A percentile compares a stretch with the other conserved stretches of the same genome.
Evolutionary conservation across 1,140 invertebrate genomes (phyloP).

Genomic region (Frieseomelitta varia): DNA sequence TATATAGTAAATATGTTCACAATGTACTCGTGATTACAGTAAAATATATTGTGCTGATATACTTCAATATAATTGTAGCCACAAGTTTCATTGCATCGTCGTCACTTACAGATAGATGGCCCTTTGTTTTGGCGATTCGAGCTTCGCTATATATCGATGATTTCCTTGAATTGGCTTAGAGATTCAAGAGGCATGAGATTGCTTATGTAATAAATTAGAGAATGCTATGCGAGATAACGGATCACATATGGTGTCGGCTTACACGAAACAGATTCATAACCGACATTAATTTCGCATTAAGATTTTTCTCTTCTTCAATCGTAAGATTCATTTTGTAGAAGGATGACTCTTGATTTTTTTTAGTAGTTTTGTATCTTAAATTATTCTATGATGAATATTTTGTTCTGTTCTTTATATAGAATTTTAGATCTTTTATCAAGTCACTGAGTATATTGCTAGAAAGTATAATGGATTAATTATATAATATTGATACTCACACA

Average conservation of each 20-base stretch:
- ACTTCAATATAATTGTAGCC: neutral
- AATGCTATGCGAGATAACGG: slow-evolving; percentile 43
- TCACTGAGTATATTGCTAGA: neutral
- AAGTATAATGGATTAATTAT: neutral
- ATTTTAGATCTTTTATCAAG: neutral
- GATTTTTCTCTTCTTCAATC: slow-evolving; percentile 18
- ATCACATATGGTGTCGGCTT: slow-evolving; percentile 64
- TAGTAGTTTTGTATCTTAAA: neutral
- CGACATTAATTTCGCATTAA: slow-evolving; percentile 58
- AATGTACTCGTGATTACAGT: neutral
- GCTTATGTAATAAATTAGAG: slow-evolving; percentile 67
- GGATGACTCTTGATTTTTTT: neutral
- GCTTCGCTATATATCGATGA: slow-evolving; percentile 4
- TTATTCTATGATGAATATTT: too few relatives aligned
- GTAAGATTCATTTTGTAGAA: too few relatives aligned
- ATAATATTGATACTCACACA: neutral
- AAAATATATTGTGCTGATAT: neutral
- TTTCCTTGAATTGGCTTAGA: slow-evolving; percentile 39
- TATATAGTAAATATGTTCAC: slow-evolving; percentile 2
- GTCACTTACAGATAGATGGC: neutral
- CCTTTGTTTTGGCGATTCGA: slow-evolving; percentile 14
- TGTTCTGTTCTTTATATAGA: too few relatives aligned
- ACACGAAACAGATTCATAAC: slow-evolving; percentile 64
- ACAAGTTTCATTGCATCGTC: slow-evolving; percentile 1
- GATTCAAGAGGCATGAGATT: slow-evolving; percentile 42